phyloP scores from a whole-genome alignment of 2,797 vertebrate species.

The Syndactyla subalaris region DNA sequence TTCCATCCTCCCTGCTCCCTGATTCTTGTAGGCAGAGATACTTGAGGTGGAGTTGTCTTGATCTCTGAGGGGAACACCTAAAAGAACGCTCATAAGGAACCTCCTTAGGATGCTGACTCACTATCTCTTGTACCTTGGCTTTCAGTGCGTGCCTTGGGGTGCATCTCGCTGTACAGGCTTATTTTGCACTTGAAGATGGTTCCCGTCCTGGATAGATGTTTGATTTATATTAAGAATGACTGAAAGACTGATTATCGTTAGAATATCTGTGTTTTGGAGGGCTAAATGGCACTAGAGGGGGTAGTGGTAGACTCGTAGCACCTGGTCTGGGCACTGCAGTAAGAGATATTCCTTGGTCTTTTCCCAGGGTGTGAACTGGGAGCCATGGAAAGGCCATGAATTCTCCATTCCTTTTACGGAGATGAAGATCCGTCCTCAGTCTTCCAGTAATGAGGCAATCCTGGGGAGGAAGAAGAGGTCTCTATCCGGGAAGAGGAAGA shows the following conservation, averaged over 20 bases:
- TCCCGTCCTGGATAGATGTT: background rate
- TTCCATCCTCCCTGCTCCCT: background rate
- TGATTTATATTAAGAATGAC: background rate
- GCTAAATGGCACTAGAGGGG: background rate
- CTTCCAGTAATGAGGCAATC: slow-evolving; percentile 55
- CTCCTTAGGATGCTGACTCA: background rate
- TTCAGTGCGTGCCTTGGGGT: background rate
- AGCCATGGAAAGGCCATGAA: slow-evolving; percentile 91
- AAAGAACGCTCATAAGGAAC: background rate
- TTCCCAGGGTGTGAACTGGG: slow-evolving; percentile 88
- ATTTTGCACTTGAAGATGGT: background rate
- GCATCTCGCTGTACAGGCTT: background rate
- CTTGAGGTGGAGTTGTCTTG: background rate
- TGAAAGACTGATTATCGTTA: background rate
- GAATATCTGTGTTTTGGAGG: background rate
- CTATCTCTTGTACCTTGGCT: background rate
- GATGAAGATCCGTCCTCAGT: slow-evolving; percentile 85
- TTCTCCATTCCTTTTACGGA: slow-evolving; percentile 88
- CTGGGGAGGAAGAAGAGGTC: slow-evolving; percentile 78
- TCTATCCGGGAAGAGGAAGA: slow-evolving; percentile 63
- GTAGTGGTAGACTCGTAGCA: background rate
- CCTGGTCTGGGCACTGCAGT: background rate
- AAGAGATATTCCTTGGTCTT: background rate
- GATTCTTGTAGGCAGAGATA: background rate
- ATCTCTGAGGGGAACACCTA: background rate